Evolutionary conservation across 2,797 vertebrate genomes (phyloP).

Genomic region (Toxotes lorentzi): DNA sequence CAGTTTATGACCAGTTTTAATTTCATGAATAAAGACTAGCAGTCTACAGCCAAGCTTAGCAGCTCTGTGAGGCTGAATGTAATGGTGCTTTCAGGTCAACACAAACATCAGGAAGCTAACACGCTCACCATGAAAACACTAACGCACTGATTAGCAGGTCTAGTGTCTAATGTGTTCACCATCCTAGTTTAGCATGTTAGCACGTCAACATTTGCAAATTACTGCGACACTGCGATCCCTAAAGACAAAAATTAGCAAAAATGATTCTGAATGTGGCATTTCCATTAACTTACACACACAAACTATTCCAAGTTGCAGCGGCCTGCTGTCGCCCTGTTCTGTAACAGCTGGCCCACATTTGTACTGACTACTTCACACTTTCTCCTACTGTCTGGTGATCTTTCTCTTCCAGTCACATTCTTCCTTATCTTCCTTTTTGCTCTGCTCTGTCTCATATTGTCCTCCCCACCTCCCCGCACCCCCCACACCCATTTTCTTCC

Average conservation of each 20-base stretch:
- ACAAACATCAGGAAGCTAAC: too few relatives aligned
- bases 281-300: background rate
- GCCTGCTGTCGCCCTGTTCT: background rate
- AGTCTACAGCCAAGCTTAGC: too few relatives aligned
- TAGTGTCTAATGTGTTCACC: background rate
- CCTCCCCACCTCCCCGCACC: background rate
- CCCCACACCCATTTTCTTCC: constrained; percentile 46
- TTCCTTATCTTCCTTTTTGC: constrained; percentile 25
- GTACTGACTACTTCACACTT: constrained; percentile 4
- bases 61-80: too few relatives aligned
- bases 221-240: background rate
- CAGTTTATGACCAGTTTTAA: background rate
- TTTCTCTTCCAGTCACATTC: constrained; percentile 23
- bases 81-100: too few relatives aligned
- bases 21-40: background rate
- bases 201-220: background rate
- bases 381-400: constrained; percentile 24
- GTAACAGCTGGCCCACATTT: constrained; percentile 33
- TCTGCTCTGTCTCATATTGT: constrained; percentile 31
- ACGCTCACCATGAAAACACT: too few relatives aligned
- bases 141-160: too few relatives aligned
- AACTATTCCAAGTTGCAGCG: background rate
- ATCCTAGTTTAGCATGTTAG: background rate
- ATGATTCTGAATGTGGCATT: background rate
- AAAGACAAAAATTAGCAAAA: background rate